Evolutionary conservation across 2,797 vertebrate species (phyloP), one percentile per base, ranked within the genome.

Genomic region (Cygnus olor): DNA sequence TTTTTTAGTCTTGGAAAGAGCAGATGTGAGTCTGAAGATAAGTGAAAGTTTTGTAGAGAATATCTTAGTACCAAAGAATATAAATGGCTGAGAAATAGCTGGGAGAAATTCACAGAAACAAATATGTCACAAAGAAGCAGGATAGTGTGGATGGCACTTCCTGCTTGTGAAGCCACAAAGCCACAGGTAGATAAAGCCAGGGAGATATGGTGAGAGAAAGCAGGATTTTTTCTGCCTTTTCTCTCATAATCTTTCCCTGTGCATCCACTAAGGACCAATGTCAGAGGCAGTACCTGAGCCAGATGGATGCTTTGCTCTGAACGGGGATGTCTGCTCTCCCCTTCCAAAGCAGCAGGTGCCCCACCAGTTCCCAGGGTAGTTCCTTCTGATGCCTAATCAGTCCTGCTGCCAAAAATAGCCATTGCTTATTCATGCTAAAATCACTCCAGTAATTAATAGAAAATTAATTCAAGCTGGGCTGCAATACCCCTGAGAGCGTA

Each of bases 371-470:
- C 83, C 80, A 1, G 5, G 40, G 18, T 51, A 44, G 8, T 15
- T 94, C 45, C 47, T 15, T 90, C 47, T 1, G 0, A 72, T 69
- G 45, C 7, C 49, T 87, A 77, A 95, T 95, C 88, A 84, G 83
- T 73, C 71, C 22, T 25, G 2, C 42, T 77, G 78, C 83, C 95
- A 90, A 95, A 96, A 94, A 95, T 94, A 96, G 11, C 42, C 16
- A 13, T 65, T 90, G 92, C 90, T 95, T 94, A 93, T 93, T 92
- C 80, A 81, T 18, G 44, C 88, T 90, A 57, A 87, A 66, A 95
- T 95, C 68, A 90, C 70, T 73, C 68, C 68, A 85, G 88, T 90
- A 95, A 95, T 97, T 97, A 97, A 95, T 70, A 86, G 88, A 53
- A 86, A 95, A 96, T 95, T 94, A 95, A 95, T 95, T 95, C 92